These are phyloP conservation scores for Ennomos quercinarius DNA, from an alignment of 2,888 invertebrate species.

Conservation along the genomic window DNA sequence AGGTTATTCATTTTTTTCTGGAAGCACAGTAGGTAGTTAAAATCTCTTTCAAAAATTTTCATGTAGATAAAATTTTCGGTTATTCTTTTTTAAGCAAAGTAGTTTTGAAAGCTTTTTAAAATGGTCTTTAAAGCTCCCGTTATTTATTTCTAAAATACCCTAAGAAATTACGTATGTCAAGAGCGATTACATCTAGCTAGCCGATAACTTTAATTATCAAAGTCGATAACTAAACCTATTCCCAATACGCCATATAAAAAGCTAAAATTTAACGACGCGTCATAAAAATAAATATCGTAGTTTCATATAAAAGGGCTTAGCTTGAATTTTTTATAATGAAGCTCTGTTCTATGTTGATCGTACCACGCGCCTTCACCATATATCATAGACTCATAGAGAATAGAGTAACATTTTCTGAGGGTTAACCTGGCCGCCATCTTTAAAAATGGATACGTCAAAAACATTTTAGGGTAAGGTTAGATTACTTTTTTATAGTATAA, in stretches of 20 bases:
- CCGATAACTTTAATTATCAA: background rate
- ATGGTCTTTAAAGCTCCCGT: no score
- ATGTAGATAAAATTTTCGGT: no score
- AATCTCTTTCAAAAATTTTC: no score
- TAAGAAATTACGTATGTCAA: no score
- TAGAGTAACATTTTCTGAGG: background rate
- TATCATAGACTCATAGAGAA: constrained; percentile 63
- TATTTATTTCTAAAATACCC: no score
- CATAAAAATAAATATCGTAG: constrained; percentile 57
- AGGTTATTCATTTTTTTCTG: constrained; percentile 2
- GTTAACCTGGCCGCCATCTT: constrained; percentile 61
- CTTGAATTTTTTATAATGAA: constrained; percentile 49
- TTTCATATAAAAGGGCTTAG: constrained; percentile 48
- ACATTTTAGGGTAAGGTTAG: constrained; percentile 59
- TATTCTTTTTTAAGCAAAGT: no score
- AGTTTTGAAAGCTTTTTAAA: no score
- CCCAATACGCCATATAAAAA: constrained; percentile 40
- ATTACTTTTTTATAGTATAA: constrained; percentile 70
- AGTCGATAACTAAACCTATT: constrained; percentile 23
- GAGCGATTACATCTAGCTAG: constrained; percentile 17
- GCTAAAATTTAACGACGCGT: constrained; percentile 51
- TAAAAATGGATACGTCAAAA: constrained; percentile 71
- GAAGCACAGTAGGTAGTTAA: background rate
- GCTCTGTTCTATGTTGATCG: constrained; percentile 64
- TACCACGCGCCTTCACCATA: constrained; percentile 68